Evolutionary conservation across 1,140 invertebrate genomes (phyloP), one percentile per base, ranked within the genome.

Genomic region (Drosophila teissieri): DNA sequence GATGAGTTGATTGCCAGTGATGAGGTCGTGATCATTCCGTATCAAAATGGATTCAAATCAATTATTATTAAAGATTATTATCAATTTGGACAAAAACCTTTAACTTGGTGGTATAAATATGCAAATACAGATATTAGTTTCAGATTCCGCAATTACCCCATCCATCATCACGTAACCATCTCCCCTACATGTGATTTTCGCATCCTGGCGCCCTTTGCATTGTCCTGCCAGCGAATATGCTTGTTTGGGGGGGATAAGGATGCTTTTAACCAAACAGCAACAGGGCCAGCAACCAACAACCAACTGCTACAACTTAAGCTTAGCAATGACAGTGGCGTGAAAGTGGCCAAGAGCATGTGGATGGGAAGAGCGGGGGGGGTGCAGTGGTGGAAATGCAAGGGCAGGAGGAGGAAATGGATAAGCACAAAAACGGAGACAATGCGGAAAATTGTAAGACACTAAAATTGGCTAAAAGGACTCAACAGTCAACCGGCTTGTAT

Each of bases 401-500:
- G n/a, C 24, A 17, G 14, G 12, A 34, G 14, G 12, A 34, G 61
- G 31, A 56, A 68, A 61, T 19, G 78, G 73, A 78, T 81, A 80
- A 85, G 81, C 63, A 62, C 39, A 60, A 62, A 80, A 85, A 78
- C 81, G 81, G 81, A 85, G 78, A 81, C 82, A 85, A 85, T 86
- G 82, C 73, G 82, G 73, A 86, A 85, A 81, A 86, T 81, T 86
- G 82, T 86, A 81, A 85, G 82, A 80, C 78, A 85, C 82, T 85
- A 78, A 85, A 85, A 86, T 86, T 85, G 82, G 82, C 82, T 81
- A 78, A 85, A 84, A 86, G 82, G 82, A 85, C 73, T 81, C 77
- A 64, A 44, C 73, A 42, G 61, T 56, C 48, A 67, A 44, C 54
- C 56, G 67, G 72, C 78, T 39, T 75, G 78, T 82, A 63, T 73